Evolutionary conservation across 2,797 vertebrate genomes (phyloP).

Genomic region (Cirrhinus mrigala): DNA sequence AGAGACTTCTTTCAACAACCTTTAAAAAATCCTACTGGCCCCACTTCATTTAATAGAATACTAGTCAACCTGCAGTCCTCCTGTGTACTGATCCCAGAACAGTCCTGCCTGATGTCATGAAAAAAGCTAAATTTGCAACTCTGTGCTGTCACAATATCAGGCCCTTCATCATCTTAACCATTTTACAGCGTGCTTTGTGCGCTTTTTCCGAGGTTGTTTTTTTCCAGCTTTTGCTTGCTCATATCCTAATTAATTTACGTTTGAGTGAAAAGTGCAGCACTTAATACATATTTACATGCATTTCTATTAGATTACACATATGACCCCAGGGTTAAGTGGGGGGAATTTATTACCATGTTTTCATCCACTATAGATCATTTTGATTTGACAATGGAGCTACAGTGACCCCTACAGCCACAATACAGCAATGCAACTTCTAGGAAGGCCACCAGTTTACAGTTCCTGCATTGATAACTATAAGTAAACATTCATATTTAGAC

Average conservation of each 20-base stretch:
- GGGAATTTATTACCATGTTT: constrained; percentile 8
- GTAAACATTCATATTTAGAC: neutral
- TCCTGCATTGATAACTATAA: neutral
- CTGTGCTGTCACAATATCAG: neutral
- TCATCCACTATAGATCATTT: constrained; percentile 27
- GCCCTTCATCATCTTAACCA: neutral
- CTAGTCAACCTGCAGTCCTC: neutral
- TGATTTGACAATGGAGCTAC: constrained; percentile 62
- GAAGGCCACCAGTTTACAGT: neutral
- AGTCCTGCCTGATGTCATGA: neutral
- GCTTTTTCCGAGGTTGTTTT: neutral
- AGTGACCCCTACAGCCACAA: constrained; percentile 76
- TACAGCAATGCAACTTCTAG: neutral
- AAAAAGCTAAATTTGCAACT: neutral
- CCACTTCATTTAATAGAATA: too few species aligned
- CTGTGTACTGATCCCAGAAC: neutral
- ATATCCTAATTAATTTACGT: neutral
- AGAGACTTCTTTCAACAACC: neutral
- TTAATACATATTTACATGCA: neutral
- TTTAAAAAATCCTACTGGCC: neutral
- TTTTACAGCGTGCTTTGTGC: neutral
- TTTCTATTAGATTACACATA: neutral
- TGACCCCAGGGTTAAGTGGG: neutral
- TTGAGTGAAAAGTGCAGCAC: neutral
- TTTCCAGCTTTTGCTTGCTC: neutral